Evolutionary conservation across 2,113 vertebrate genomes (phyloP), one percentile per base, ranked within the genome.

Genomic region (Phaethornis superciliosus): DNA sequence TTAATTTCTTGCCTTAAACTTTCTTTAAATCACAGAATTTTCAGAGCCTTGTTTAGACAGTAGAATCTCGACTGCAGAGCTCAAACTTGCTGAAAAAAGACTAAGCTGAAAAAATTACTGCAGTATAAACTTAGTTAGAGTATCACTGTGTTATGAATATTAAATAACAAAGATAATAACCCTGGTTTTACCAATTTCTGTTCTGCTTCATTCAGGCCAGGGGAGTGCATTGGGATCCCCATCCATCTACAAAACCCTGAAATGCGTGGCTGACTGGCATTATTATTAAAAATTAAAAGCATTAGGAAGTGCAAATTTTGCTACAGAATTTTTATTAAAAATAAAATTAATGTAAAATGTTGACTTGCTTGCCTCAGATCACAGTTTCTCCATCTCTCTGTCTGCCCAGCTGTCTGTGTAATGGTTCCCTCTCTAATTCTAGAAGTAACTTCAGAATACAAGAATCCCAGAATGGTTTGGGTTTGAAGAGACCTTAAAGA

Each of bases 101-200:
- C n/a, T 65, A 68, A 91, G 14, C 6, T 67, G 70, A 80, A 89
- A 89, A 82, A 75, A 46, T 59, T 79, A 46, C 27, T 49, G 58
- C 35, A 60, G 15, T 49, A 60, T 30, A 42, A 89, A 76, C 59
- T 87, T 69, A 5, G 24, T 56, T 88, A 72, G 47, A 60, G 14
- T 65, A 72, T 75, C 67, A 62, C 4, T 78, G 4, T 72, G 59
- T 72, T 87, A 76, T 85, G 78, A 87, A 89, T 93, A 93, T 91
- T 94, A 95, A 93, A 81, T 86, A 95, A 76, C 40, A 79, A 64
- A 49, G 32, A 49, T 91, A 91, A 91, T 94, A 95, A 89, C 42
- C 24, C 46, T 54, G 47, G 1, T 89, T 88, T 93, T 93, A 74
- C 84, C 77, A 79, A 33, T 85, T 93, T 92, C 67, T 92, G n/a